These are phyloP conservation scores for Caenorhabditis sp. DNA, from an alignment of 2,888 invertebrate genomes.

Conservation along the genomic window DNA sequence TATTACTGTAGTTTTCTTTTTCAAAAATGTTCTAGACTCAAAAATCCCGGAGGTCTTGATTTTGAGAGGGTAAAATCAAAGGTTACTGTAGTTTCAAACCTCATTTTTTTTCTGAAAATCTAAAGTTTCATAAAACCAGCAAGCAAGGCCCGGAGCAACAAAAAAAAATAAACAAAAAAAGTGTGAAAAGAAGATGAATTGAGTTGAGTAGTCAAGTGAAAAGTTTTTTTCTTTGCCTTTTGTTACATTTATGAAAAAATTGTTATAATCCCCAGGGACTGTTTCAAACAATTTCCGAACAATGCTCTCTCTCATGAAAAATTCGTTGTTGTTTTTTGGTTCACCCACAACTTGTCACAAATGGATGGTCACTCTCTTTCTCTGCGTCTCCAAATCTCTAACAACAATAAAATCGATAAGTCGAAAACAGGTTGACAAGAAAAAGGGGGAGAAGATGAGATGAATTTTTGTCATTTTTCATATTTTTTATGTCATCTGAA, in stretches of 20 bases:
- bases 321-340: background rate
- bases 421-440: background rate
- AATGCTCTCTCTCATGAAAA: too few species aligned
- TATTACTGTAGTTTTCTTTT: too few species aligned
- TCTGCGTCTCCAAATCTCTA: background rate
- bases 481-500: background rate
- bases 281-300: background rate
- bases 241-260: conserved; percentile 1
- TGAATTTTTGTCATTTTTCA: background rate
- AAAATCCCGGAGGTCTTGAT: too few species aligned
- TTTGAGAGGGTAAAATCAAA: too few species aligned
- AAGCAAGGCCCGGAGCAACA: too few species aligned
- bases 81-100: too few species aligned
- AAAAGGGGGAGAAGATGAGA: background rate
- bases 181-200: conserved; percentile 1
- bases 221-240: background rate
- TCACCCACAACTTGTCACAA: too few species aligned
- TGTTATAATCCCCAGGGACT: background rate
- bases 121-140: too few species aligned
- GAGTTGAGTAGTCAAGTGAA: background rate
- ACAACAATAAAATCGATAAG: background rate
- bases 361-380: background rate
- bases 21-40: too few species aligned
- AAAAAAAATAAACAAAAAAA: background rate
- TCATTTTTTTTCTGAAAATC: too few species aligned